These are phyloP conservation scores for Eriocheir sinensis DNA, from an alignment of 1,140 invertebrate species.

Conservation along the genomic window DNA sequence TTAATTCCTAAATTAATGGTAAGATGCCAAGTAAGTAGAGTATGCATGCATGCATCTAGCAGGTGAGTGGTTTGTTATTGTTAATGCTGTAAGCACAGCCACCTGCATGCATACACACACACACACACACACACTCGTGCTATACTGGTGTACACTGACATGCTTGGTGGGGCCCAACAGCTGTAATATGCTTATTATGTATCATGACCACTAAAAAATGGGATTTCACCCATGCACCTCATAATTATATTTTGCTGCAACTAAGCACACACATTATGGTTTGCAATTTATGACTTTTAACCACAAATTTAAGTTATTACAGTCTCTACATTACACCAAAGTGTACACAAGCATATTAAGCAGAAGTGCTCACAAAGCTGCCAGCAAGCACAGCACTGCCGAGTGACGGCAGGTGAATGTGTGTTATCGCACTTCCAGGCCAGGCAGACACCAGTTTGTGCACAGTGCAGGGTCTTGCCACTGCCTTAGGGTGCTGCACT, in stretches of 20 bases:
- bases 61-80: not conserved
- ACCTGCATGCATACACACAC: not conserved
- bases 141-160: not conserved
- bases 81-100: not conserved
- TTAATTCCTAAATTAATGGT: not conserved
- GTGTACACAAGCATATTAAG: not conserved
- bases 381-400: not conserved
- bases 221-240: not conserved
- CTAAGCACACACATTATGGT: too few species aligned
- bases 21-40: not conserved
- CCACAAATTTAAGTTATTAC: not conserved
- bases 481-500: conserved; percentile 61
- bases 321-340: not conserved
- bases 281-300: too few species aligned
- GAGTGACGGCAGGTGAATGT: not conserved
- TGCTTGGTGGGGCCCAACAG: not conserved
- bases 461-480: conserved; percentile 39
- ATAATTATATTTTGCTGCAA: too few species aligned
- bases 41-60: not conserved
- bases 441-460: conserved; percentile 1
- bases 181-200: not conserved
- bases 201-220: not conserved
- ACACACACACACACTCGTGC: conserved; percentile 1
- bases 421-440: not conserved
- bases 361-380: not conserved